Evolutionary conservation across 1,140 invertebrate genomes (phyloP), one percentile per base, ranked within the genome.

Genomic region (Daktulosphaira vitifoliae): DNA sequence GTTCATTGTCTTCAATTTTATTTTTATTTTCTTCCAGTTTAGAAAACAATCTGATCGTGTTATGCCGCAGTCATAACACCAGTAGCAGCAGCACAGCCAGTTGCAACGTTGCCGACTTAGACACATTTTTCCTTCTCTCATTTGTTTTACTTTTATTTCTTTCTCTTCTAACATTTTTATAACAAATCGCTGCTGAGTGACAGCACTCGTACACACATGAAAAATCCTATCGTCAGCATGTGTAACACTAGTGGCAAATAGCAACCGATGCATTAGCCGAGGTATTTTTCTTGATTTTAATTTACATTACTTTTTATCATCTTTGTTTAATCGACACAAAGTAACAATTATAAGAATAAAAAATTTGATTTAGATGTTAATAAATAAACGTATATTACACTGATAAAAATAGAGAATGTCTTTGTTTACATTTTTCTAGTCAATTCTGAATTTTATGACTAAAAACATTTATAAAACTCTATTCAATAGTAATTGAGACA

Each of bases 11-110:
- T 62, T 46, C 56, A 25, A 48, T 62, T 56, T 56, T 38, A 42
- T 56, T 42, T 26, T 16, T 53, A 23, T 48, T 62, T 62, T 53
- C 25, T 59, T 62, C 29, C 13, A 29, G 39, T 62, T 44, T 48
- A 62, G 56, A 62, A 59, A 62, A 62, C 56, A 62, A 62, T 62
- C 56, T 39, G n/a, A 62, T 62, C 56, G 56, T 48, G 56, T 62
- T 62, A 39, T 48, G 56, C 42, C 29, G 29, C 29, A 5, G 29
- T 33, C 56, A 39, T 62, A 62, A 62, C 42, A 62, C 56, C n/a
- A 48, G 56, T 48, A 48, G 56, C 42, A 44, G 11, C 39, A 16
- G 39, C 15, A n/a, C 15, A 11, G 22, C 37, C 56, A 25, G 23
- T 26, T 46, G 42, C 56, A 33, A 39, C 42, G 56, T 62, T 62